Evolutionary conservation across 2,888 invertebrate species (phyloP).

Genomic region (Nemotelus pantherinus): DNA sequence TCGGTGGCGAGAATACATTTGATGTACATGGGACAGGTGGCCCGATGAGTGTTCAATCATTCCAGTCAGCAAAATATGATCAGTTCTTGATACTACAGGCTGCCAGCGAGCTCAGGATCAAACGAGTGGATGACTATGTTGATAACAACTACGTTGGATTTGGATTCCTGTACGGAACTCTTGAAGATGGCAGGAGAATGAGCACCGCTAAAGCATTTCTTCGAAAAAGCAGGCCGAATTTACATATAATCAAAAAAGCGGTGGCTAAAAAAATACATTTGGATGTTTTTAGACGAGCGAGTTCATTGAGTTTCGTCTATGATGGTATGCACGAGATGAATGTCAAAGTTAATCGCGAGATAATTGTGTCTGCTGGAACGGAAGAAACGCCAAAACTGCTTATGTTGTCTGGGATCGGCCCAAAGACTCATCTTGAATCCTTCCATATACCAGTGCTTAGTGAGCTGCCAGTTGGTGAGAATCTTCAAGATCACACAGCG

Average conservation of each 20-base stretch:
- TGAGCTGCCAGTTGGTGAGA: slow-evolving; percentile 75
- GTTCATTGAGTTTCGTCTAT: slow-evolving; percentile 72
- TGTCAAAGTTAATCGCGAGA: slow-evolving; percentile 74
- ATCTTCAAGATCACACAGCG: slow-evolving; percentile 68
- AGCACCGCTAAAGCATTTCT: slow-evolving; percentile 75
- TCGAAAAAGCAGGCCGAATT: slow-evolving; percentile 66
- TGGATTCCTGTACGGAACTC: slow-evolving; percentile 68
- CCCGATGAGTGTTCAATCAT: slow-evolving; percentile 74
- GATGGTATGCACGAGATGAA: slow-evolving; percentile 62
- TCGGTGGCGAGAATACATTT: slow-evolving; percentile 69
- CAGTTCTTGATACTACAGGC: slow-evolving; percentile 68
- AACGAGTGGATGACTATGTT: slow-evolving; percentile 73
- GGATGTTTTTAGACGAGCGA: slow-evolving; percentile 70
- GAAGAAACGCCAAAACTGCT: slow-evolving; percentile 86
- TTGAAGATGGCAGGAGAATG: slow-evolving; percentile 70
- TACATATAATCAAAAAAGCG: slow-evolving; percentile 73
- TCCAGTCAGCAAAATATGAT: slow-evolving; percentile 58
- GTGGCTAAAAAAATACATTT: slow-evolving; percentile 74
- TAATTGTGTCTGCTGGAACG: slow-evolving; percentile 83
- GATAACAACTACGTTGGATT: slow-evolving; percentile 78
- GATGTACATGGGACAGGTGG: slow-evolving; percentile 72
- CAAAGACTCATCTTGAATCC: slow-evolving; percentile 65
- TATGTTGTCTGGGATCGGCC: slow-evolving; percentile 80
- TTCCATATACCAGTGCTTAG: slow-evolving; percentile 69
- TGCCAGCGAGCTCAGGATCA: slow-evolving; percentile 70